Evolutionary conservation across 1,140 invertebrate species (phyloP).

Genomic region (Bombus confusus): DNA sequence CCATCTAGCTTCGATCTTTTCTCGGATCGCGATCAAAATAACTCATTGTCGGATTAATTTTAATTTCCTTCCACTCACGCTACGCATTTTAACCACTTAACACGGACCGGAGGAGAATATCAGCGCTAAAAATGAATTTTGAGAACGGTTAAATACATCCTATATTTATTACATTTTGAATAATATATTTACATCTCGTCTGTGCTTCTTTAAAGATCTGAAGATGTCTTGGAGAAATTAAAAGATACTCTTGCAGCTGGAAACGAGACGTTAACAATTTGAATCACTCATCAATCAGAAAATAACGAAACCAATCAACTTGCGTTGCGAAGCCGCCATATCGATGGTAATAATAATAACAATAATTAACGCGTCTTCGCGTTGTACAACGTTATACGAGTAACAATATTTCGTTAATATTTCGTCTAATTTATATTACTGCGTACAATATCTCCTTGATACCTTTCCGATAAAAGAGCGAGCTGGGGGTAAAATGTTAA

Average conservation of each 20-base stretch:
- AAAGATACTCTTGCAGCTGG: not conserved
- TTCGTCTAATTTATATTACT: not conserved
- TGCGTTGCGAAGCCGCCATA: not conserved
- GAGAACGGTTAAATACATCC: not conserved
- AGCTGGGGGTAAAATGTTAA: constrained; percentile 3
- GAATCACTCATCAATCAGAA: not conserved
- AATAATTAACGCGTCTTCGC: not conserved
- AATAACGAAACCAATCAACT: not conserved
- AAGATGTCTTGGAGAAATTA: not conserved
- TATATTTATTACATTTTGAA: too few relatives aligned
- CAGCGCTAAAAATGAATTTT: not conserved
- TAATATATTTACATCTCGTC: not conserved
- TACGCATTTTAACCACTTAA: not conserved
- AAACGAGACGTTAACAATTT: not conserved
- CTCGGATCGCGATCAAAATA: constrained; percentile 8
- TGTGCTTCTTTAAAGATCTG: not conserved
- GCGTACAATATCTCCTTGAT: not conserved
- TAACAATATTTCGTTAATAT: constrained; percentile 11
- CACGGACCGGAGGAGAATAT: not conserved
- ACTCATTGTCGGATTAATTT: not conserved
- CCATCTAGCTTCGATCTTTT: constrained; percentile 26
- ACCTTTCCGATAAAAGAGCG: constrained; percentile 2
- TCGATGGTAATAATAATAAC: not conserved
- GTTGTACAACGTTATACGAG: not conserved
- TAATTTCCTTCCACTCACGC: not conserved